A percentile compares a stretch with the other conserved stretches of the same genome.
Conservation (phyloP, 2,113 vertebrate species). For the Percopsis transmontana region DNA sequence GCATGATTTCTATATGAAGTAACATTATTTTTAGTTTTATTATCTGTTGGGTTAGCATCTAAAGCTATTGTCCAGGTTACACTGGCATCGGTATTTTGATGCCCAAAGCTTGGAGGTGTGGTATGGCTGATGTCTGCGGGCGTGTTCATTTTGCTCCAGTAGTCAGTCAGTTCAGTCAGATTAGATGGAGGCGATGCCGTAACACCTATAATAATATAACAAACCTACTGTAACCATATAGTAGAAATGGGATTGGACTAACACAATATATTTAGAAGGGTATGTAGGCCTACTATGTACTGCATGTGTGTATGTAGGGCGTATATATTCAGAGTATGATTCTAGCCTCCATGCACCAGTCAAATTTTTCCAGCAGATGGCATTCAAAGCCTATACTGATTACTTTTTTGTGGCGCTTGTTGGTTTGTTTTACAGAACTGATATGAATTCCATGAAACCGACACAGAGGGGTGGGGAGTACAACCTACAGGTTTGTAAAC, state of each 20-base stretch:
- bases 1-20: slow-evolving; percentile 1
- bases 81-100: neutral
- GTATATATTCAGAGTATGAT: too few species aligned
- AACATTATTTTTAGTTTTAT: neutral
- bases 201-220: slow-evolving; percentile 21
- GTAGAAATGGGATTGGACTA: neutral
- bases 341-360: slow-evolving; percentile 30
- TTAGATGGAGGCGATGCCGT: neutral
- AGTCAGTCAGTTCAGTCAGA: neutral
- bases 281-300: too few species aligned
- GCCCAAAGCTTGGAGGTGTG: slow-evolving; percentile 1
- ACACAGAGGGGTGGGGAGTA: neutral
- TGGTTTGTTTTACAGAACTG: neutral
- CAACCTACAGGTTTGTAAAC: too few species aligned
- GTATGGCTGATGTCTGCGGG: neutral
- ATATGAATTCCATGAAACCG: slow-evolving; percentile 1
- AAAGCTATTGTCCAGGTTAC: neutral
- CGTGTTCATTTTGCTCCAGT: neutral
- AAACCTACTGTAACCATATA: neutral
- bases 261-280: neutral
- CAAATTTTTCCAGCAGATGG: slow-evolving; percentile 55
- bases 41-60: neutral
- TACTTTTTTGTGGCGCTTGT: slow-evolving; percentile 13
- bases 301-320: too few species aligned
- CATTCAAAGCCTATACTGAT: slow-evolving; percentile 36